Evolutionary conservation across 2,113 vertebrate genomes (phyloP).

Genomic region (Cygnus atratus): DNA sequence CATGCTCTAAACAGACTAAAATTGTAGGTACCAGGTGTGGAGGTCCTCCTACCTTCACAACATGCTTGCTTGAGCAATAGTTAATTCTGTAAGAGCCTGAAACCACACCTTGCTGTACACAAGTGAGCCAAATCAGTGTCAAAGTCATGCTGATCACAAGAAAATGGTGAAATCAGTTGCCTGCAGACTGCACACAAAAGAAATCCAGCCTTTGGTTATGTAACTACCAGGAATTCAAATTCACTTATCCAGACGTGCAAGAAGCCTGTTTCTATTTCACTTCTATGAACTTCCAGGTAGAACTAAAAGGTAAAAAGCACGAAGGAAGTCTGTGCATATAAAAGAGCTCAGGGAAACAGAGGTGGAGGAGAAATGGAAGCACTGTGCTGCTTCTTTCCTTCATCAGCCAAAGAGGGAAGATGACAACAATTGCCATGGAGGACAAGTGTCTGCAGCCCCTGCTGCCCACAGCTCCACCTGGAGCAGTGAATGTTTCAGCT

Average conservation of each 20-base stretch:
- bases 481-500: background rate
- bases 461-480: background rate
- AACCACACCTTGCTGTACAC: no score
- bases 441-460: background rate
- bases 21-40: rapidly evolving
- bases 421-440: background rate
- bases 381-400: background rate
- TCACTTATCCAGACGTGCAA: background rate
- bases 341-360: background rate
- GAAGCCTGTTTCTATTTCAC: background rate
- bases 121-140: no score
- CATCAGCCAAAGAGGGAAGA: background rate
- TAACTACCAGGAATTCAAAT: background rate
- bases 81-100: rapidly evolving
- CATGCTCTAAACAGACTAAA: background rate
- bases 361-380: background rate
- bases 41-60: background rate
- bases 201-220: background rate
- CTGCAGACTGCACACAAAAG: background rate
- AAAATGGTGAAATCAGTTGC: background rate
- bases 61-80: background rate
- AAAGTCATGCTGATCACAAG: background rate
- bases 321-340: background rate
- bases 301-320: background rate
- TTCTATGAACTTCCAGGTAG: background rate